Conservation (phyloP, 2,113 vertebrate species). For the Vicugna pacos region DNA sequence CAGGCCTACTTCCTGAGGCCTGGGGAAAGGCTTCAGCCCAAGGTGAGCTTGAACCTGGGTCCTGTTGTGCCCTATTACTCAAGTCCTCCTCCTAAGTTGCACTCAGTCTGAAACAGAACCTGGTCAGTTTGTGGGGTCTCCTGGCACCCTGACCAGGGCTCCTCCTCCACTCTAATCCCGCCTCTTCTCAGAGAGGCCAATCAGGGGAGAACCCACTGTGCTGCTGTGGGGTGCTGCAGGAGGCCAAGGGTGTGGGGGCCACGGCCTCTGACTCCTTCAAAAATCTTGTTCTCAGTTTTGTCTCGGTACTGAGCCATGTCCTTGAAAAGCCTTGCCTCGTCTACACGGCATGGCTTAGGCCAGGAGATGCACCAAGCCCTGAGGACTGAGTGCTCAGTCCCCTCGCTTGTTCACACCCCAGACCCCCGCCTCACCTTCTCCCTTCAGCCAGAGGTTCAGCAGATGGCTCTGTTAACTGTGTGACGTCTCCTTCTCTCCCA, state of each 20-base stretch:
- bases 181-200: not conserved
- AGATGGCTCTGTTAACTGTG: not conserved
- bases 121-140: not conserved
- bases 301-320: not conserved
- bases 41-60: slow-evolving; percentile 87
- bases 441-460: not conserved
- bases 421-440: not conserved
- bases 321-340: not conserved
- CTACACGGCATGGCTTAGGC: not conserved
- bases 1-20: slow-evolving; percentile 90
- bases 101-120: not conserved
- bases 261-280: not conserved
- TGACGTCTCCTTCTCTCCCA: not conserved
- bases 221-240: not conserved
- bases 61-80: slow-evolving; percentile 39
- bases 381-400: not conserved
- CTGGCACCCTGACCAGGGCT: not conserved
- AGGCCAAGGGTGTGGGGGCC: not conserved
- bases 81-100: not conserved
- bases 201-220: not conserved
- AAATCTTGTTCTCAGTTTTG: not conserved
- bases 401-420: not conserved
- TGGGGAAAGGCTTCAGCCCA: slow-evolving; percentile 94
- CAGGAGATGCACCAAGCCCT: not conserved
- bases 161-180: not conserved